Evolutionary conservation across 1,140 invertebrate genomes (phyloP), one percentile per base, ranked within the genome.

Genomic region (Sinonovacula constricta): DNA sequence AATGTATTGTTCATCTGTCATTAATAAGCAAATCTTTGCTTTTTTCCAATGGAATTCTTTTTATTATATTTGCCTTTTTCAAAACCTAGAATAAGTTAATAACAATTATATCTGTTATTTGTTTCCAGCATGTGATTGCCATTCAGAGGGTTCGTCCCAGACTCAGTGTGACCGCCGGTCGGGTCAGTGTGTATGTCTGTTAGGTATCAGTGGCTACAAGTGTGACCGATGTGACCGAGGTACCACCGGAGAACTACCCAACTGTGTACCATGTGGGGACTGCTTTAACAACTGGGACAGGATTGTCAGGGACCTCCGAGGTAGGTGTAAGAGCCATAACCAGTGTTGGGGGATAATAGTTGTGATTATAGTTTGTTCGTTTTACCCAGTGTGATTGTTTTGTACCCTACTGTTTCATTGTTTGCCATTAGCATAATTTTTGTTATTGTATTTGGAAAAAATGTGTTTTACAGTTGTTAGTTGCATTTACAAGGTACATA

Each of bases 271-370:
- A 0, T 99, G 99, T 92, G 99, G 98, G 15, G 98, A 99, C 91
- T 99, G 99, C 92, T 99, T 99, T 90, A 95, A 99, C 87, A 99
- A 98, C 89, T 99, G 99, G 99, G 98, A 99, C 91, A 81, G 93
- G 51, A 95, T 98, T 80, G 93, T 99, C 34, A 93, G 93, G 77
- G 94, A 95, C 60, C 91, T 97, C 3, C 92, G 93, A 91, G 91
- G 93, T 93, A 89, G 49, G 66, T 71, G 1, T 39, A n/a, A n/a
- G n/a, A n/a, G n/a, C n/a, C n/a, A n/a, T n/a, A n/a, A n/a, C n/a
- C n/a, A 30, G 7, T 54, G 39, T n/a, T n/a, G n/a, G n/a, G n/a
- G n/a, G 12, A 57, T n/a, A n/a, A n/a, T n/a, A n/a, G n/a, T n/a
- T n/a, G n/a, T n/a, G n/a, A n/a, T n/a, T n/a, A n/a, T n/a, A n/a